A percentile compares a stretch with the other conserved stretches of the same genome.
phyloP scores from a whole-genome alignment of 1,140 invertebrate species.

The Macrobrachium nipponense region DNA sequence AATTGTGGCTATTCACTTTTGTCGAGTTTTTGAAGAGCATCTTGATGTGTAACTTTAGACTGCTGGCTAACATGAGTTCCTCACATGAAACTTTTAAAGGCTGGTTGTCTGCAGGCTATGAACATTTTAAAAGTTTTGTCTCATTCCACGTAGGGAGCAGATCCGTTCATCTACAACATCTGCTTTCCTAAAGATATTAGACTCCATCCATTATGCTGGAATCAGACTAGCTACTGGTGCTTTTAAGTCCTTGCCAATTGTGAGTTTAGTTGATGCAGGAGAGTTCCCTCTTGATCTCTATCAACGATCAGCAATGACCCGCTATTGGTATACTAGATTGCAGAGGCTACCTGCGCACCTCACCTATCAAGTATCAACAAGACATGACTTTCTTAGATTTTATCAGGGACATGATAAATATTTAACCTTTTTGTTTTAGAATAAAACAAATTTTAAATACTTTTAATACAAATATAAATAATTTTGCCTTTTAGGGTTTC shows the following conservation, averaged over 20 bases:
- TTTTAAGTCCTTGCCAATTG: not conserved
- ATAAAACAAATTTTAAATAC: too few species aligned
- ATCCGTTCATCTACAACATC: conserved; percentile 1
- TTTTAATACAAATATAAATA: too few species aligned
- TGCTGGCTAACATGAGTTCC: not conserved
- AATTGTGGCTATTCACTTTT: conserved; percentile 16
- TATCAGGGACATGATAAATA: not conserved
- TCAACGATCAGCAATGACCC: not conserved
- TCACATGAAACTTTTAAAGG: too few species aligned
- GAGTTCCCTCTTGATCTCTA: not conserved
- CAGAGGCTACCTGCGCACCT: not conserved
- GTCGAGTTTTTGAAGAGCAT: not conserved
- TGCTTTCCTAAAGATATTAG: not conserved
- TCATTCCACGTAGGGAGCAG: not conserved
- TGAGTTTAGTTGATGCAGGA: conserved; percentile 18
- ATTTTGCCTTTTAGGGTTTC: too few species aligned
- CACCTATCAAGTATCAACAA: not conserved
- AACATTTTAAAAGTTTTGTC: too few species aligned
- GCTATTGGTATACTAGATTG: not conserved
- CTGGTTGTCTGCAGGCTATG: too few species aligned
- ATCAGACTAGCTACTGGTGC: conserved; percentile 10
- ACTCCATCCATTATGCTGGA: conserved; percentile 16
- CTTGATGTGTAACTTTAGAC: not conserved
- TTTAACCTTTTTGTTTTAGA: not conserved
- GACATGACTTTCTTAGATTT: conserved; percentile 1